Evolutionary conservation across 2,113 vertebrate genomes (phyloP).

Genomic region (Motacilla alba): DNA sequence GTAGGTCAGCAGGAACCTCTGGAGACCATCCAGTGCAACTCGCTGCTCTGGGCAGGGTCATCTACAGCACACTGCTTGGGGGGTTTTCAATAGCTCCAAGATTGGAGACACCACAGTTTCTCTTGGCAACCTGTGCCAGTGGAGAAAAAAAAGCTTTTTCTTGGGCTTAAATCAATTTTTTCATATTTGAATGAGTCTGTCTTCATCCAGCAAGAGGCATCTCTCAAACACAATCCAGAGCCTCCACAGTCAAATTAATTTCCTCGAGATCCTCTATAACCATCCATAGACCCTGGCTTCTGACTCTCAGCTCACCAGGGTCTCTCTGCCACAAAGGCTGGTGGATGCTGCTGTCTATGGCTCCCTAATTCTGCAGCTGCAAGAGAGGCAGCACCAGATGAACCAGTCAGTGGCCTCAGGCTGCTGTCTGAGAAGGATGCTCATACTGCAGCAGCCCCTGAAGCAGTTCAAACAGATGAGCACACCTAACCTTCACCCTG

Average conservation of each 20-base stretch:
- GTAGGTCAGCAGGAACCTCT: not conserved
- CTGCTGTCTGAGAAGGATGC: not conserved
- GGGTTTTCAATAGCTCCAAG: not conserved
- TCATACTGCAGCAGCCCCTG: not conserved
- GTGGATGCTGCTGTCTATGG: not conserved
- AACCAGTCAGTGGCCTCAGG: not conserved
- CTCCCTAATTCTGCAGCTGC: not conserved
- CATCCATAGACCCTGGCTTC: not conserved
- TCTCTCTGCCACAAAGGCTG: not conserved
- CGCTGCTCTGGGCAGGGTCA: not conserved
- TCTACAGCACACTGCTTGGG: not conserved
- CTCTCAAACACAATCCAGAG: not conserved
- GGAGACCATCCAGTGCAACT: not conserved
- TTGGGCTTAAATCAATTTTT: not conserved
- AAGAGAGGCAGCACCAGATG: not conserved
- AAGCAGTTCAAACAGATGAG: not conserved
- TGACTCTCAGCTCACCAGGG: not conserved
- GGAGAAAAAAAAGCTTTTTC: not conserved
- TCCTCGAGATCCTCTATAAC: rapidly evolving
- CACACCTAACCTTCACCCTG: not conserved
- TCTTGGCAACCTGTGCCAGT: not conserved
- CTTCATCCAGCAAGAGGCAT: not conserved
- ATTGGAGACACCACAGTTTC: not conserved
- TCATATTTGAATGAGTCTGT: not conserved
- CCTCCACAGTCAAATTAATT: not conserved